Percentiles rank a stretch among this genome's conserved stretches.
Conservation (phyloP, 1,140 invertebrate species). For the Pseudomyrmex flavicornis region DNA sequence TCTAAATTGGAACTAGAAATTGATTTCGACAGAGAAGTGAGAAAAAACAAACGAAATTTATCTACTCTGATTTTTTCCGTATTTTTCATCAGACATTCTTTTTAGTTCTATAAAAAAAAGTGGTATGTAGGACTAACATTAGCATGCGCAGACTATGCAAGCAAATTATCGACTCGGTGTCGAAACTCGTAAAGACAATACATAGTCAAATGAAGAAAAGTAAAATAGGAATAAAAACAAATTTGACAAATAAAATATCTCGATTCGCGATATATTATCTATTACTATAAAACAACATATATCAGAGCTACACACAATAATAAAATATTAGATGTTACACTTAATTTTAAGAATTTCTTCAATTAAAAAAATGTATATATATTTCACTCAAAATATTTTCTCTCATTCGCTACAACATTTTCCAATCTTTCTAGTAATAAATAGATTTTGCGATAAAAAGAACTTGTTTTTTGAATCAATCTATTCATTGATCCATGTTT, state of each 20-base stretch:
- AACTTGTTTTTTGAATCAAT: no score
- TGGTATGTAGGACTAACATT: slow-evolving; percentile 7
- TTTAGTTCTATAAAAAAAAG: slow-evolving; percentile 24
- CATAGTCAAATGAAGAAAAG: slow-evolving; percentile 8
- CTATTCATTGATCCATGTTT: no score
- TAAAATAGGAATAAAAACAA: background rate
- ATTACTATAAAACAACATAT: no score
- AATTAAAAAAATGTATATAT: no score
- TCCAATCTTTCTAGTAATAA: no score
- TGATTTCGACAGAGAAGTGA: background rate
- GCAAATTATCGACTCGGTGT: slow-evolving; percentile 47
- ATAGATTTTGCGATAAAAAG: no score
- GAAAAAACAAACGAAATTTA: background rate
- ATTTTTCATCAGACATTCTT: background rate
- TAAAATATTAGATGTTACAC: no score
- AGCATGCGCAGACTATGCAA: slow-evolving; percentile 47
- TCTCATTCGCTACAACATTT: no score
- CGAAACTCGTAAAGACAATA: slow-evolving; percentile 19
- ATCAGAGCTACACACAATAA: no score
- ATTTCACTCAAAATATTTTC: no score
- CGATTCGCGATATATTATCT: no score
- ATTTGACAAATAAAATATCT: slow-evolving; percentile 3
- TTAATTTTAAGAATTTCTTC: no score
- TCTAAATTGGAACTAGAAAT: background rate
- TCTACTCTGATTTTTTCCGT: background rate